Evolutionary conservation across 2,888 invertebrate species (phyloP).

Genomic region (Galerucella nymphaeae): DNA sequence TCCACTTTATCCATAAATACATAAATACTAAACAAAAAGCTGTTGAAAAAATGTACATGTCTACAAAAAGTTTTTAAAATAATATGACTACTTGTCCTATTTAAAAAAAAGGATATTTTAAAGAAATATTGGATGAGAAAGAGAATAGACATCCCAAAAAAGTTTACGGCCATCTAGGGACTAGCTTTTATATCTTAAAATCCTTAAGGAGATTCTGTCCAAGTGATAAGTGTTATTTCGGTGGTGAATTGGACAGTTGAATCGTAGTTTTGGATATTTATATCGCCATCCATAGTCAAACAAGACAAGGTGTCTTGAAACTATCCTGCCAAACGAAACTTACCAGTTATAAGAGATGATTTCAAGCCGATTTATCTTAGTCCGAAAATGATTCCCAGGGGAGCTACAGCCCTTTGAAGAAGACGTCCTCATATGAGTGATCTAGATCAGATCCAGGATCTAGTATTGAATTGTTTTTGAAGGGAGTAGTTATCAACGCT

Average conservation of each 20-base stretch:
- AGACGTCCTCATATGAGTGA: too few species aligned
- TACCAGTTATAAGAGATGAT: too few species aligned
- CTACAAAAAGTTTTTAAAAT: not conserved
- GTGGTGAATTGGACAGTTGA: constrained; percentile 8
- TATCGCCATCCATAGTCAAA: not conserved
- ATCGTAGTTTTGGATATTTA: constrained; percentile 8
- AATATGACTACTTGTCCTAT: too few species aligned
- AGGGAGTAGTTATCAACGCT: too few species aligned
- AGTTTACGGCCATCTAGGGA: constrained; percentile 6
- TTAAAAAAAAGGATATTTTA: not conserved
- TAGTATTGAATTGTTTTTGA: too few species aligned
- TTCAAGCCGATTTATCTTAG: too few species aligned
- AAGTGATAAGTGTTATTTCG: constrained; percentile 12
- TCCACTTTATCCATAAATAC: not conserved
- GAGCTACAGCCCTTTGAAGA: too few species aligned
- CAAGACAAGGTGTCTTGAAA: not conserved
- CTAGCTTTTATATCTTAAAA: not conserved
- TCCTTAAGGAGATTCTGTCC: not conserved
- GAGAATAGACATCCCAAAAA: constrained; percentile 4
- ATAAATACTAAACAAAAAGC: too few species aligned
- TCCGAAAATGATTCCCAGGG: too few species aligned
- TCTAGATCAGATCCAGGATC: too few species aligned
- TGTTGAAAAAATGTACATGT: too few species aligned
- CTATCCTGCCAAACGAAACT: too few species aligned
- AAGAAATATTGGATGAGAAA: not conserved